Evolutionary conservation across 2,797 vertebrate species (phyloP).

Genomic region (Typhlichthys eigenmanni): DNA sequence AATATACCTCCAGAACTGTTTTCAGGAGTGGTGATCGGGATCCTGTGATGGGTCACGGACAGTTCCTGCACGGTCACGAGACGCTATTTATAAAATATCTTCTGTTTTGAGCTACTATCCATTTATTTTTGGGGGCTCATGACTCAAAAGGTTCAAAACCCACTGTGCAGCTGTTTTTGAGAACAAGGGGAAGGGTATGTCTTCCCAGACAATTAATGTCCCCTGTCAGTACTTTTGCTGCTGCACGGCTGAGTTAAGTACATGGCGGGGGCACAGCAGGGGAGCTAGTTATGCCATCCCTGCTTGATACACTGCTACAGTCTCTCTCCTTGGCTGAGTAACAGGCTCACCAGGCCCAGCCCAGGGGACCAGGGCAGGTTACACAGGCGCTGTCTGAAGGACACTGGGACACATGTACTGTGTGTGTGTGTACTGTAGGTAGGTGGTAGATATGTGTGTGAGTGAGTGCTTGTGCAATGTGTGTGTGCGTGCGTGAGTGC

Average conservation of each 20-base stretch:
- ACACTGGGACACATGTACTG: slow-evolving; percentile 37
- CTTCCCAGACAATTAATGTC: background rate
- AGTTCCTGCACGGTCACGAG: no score
- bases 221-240: slow-evolving; percentile 11
- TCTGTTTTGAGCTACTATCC: no score
- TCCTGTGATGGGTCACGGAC: no score
- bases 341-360: slow-evolving; percentile 31
- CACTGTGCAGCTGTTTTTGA: background rate
- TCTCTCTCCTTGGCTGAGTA: slow-evolving; percentile 23
- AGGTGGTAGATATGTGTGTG: slow-evolving; percentile 2
- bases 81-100: no score
- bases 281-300: slow-evolving; percentile 33
- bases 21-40: no score
- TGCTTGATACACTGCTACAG: slow-evolving; percentile 47
- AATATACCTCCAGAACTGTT: no score
- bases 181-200: background rate
- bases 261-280: slow-evolving; percentile 21
- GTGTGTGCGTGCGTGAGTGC: slow-evolving; percentile 1
- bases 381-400: slow-evolving; percentile 64
- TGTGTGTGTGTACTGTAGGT: slow-evolving; percentile 7
- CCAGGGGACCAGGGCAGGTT: slow-evolving; percentile 56
- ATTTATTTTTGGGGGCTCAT: no score
- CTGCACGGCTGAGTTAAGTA: slow-evolving; percentile 18
- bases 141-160: no score
- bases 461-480: slow-evolving; percentile 14